Evolutionary conservation across 2,888 invertebrate species (phyloP).

Genomic region (Synanthedon myopaeformis): DNA sequence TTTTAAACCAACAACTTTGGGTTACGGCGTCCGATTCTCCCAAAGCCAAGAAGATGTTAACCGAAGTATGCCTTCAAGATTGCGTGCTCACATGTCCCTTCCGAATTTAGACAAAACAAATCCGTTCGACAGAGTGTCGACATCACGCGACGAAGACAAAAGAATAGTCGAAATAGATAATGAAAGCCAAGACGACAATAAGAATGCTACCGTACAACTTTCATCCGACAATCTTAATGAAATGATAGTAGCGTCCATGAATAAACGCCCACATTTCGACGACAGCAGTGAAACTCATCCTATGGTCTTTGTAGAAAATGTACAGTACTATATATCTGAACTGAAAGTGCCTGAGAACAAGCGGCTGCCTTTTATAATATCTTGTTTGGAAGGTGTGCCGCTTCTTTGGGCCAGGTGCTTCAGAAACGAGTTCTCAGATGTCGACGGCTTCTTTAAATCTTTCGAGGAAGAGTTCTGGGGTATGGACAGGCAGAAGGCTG

Average conservation of each 20-base stretch:
- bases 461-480: conserved; percentile 65
- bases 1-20: conserved; percentile 53
- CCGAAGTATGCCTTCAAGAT: conserved; percentile 52
- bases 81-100: conserved; percentile 61
- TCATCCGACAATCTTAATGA: conserved; percentile 50
- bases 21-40: conserved; percentile 59
- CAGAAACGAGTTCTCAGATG: conserved; percentile 44
- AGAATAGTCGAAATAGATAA: conserved; percentile 56
- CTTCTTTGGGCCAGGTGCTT: conserved; percentile 64
- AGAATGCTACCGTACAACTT: conserved; percentile 31
- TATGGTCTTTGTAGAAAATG: conserved; percentile 57
- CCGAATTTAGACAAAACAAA: conserved; percentile 57
- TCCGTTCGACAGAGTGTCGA: conserved; percentile 32
- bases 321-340: conserved; percentile 55
- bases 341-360: conserved; percentile 47
- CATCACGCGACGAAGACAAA: conserved; percentile 27
- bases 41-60: conserved; percentile 59
- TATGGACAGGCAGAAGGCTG: conserved; percentile 52
- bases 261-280: conserved; percentile 55
- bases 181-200: conserved; percentile 26
- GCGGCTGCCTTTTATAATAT: conserved; percentile 52
- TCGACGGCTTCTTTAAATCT: conserved; percentile 43
- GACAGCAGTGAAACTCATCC: conserved; percentile 55
- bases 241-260: conserved; percentile 52
- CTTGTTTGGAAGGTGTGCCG: conserved; percentile 57